These are phyloP conservation scores for Hypanus sabinus DNA, from an alignment of 2,113 vertebrate species.

Conservation along the genomic window DNA sequence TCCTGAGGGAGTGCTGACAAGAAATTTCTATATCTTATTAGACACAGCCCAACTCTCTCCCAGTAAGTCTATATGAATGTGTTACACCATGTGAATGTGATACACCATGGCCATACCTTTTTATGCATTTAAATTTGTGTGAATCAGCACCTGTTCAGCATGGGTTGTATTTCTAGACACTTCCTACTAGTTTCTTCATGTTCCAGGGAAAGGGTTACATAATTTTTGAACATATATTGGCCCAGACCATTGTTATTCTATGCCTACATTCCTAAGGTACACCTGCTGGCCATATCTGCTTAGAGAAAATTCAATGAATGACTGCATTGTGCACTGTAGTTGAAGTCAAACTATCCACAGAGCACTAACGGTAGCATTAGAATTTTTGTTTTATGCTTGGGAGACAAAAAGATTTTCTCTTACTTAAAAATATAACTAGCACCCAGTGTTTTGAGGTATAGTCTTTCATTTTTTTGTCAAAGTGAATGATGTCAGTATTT, in stretches of 20 bases:
- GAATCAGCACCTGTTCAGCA: neutral
- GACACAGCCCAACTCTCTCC: neutral
- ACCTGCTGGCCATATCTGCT: constrained; percentile 34
- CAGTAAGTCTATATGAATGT: neutral
- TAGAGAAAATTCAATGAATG: constrained; percentile 13
- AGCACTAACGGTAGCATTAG: neutral
- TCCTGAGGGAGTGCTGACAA: no score
- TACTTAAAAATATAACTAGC: neutral
- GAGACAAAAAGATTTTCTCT: neutral
- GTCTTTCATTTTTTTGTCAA: neutral
- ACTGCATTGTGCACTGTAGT: neutral
- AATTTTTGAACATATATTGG: constrained; percentile 31
- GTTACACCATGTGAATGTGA: no score
- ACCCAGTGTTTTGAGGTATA: neutral
- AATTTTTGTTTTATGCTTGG: neutral
- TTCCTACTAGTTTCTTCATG: neutral
- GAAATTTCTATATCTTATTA: neutral
- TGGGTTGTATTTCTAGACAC: neutral
- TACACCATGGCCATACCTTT: neutral
- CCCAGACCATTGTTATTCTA: neutral
- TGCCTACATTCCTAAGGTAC: constrained; percentile 25
- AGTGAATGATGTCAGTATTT: neutral
- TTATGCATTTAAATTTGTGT: neutral
- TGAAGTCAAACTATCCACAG: neutral
- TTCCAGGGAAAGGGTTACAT: constrained; percentile 10